Percentiles rank a stretch among this genome's conserved stretches.
phyloP scores from a whole-genome alignment of 2,888 invertebrate genomes.

The Thera obeliscata region DNA sequence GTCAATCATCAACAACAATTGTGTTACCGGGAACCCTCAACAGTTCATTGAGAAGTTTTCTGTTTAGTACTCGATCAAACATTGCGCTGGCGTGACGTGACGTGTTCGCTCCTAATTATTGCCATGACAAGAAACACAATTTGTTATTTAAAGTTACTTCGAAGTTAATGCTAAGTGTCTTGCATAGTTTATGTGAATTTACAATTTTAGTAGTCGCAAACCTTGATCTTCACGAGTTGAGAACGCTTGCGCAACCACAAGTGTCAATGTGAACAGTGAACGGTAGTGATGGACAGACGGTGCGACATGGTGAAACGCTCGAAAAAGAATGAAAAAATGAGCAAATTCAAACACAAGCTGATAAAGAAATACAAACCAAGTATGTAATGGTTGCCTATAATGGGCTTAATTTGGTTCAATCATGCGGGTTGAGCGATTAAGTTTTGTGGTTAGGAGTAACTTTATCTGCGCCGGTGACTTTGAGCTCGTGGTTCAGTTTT shows the following conservation, averaged over 20 bases:
- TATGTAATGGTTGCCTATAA: conserved; percentile 54
- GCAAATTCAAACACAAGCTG: conserved; percentile 74
- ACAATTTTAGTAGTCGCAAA: conserved; percentile 44
- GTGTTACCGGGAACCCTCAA: conserved; percentile 55
- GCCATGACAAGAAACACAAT: conserved; percentile 35
- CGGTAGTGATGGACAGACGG: conserved; percentile 55
- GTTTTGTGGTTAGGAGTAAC: conserved; percentile 27
- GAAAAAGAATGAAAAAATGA: conserved; percentile 70
- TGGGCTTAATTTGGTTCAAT: conserved; percentile 16
- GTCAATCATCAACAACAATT: conserved; percentile 48
- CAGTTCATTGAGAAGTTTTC: conserved; percentile 58
- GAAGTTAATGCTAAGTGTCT: conserved; percentile 41
- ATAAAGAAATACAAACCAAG: conserved; percentile 73
- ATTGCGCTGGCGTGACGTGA: conserved; percentile 67
- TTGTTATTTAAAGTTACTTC: conserved; percentile 32
- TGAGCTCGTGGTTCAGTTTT: background rate
- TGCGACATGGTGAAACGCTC: conserved; percentile 63
- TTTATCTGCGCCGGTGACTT: background rate
- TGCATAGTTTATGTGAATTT: conserved; percentile 41
- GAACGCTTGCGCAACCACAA: conserved; percentile 51
- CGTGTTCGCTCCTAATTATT: conserved; percentile 58
- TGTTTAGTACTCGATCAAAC: conserved; percentile 67
- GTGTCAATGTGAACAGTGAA: conserved; percentile 35
- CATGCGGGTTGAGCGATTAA: conserved; percentile 32
- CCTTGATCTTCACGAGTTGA: conserved; percentile 54